Conservation (phyloP, 35 echinoderm and acorn worm species). For the Chiridota heheva region DNA sequence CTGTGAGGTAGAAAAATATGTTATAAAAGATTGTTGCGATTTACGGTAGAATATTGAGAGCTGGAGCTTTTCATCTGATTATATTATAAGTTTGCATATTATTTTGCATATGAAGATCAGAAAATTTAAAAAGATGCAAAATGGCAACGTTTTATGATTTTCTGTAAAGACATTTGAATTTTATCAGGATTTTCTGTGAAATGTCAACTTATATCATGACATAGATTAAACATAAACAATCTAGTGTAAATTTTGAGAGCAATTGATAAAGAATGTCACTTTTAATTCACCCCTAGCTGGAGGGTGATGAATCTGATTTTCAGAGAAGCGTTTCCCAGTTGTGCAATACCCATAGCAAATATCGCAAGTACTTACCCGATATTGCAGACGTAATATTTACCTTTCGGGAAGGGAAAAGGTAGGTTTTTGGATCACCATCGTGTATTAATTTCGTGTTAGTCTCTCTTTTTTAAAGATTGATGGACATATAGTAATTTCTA, state of each 20-base stretch:
- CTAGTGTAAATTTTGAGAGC: background rate
- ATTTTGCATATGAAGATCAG: too few species aligned
- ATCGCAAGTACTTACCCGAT: constrained; percentile 43
- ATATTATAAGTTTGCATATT: too few species aligned
- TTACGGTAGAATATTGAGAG: too few species aligned
- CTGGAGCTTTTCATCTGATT: too few species aligned
- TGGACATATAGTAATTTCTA: background rate
- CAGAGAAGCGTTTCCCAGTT: constrained; percentile 28
- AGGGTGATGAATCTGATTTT: constrained; percentile 46
- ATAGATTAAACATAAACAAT: background rate
- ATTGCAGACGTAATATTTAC: constrained; percentile 49
- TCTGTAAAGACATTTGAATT: background rate
- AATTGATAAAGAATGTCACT: background rate
- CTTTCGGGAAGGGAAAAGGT: constrained; percentile 24
- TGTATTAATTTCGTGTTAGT: background rate
- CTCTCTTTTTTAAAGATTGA: background rate
- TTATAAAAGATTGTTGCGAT: too few species aligned
- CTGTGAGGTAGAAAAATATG: too few species aligned
- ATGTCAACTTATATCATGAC: background rate
- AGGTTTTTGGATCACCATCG: background rate
- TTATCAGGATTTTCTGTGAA: background rate
- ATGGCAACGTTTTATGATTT: background rate
- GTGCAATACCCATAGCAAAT: constrained; percentile 51
- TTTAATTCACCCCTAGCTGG: constrained; percentile 31
- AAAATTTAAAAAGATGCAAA: background rate